Evolutionary conservation across 2,888 invertebrate genomes (phyloP).

Genomic region (Cryptocephalus moraei): DNA sequence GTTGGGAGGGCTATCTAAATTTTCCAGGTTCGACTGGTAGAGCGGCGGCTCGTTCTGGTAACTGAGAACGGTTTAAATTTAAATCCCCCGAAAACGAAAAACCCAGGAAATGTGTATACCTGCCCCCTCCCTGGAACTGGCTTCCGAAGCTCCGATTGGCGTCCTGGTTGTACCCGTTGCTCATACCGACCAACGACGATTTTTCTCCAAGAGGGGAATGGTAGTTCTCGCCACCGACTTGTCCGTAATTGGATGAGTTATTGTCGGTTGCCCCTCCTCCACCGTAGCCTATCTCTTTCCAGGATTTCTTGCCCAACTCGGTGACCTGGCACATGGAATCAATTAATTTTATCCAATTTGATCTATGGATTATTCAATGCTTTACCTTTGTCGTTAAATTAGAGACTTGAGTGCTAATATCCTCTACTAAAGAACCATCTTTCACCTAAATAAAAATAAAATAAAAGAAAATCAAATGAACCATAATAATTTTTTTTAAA

Average conservation of each 20-base stretch:
- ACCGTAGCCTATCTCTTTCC: conserved; percentile 38
- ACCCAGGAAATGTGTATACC: no score
- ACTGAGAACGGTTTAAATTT: conserved; percentile 10
- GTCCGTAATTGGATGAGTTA: conserved; percentile 23
- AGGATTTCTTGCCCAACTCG: conserved; percentile 57
- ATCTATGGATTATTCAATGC: background rate
- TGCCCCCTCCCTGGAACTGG: conserved; percentile 18
- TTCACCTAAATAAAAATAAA: conserved; percentile 44
- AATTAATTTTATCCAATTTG: background rate
- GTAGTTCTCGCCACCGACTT: conserved; percentile 36
- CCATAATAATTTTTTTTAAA: background rate
- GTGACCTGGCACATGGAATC: conserved; percentile 42
- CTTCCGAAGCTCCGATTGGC: conserved; percentile 22
- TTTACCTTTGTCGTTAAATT: conserved; percentile 54
- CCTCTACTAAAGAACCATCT: conserved; percentile 58
- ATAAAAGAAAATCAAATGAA: conserved; percentile 17
- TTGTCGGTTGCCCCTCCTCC: conserved; percentile 19
- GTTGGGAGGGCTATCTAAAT: conserved; percentile 19
- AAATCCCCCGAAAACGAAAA: no score
- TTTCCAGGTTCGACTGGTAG: conserved; percentile 30
- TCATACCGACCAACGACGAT: conserved; percentile 37
- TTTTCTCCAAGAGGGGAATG: conserved; percentile 37
- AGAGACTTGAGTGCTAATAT: conserved; percentile 52
- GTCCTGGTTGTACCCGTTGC: conserved; percentile 23
- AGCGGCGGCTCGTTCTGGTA: conserved; percentile 32